Evolutionary conservation across 2,113 vertebrate genomes (phyloP), one percentile per base, ranked within the genome.

Genomic region (Xenotilapia longispinis): DNA sequence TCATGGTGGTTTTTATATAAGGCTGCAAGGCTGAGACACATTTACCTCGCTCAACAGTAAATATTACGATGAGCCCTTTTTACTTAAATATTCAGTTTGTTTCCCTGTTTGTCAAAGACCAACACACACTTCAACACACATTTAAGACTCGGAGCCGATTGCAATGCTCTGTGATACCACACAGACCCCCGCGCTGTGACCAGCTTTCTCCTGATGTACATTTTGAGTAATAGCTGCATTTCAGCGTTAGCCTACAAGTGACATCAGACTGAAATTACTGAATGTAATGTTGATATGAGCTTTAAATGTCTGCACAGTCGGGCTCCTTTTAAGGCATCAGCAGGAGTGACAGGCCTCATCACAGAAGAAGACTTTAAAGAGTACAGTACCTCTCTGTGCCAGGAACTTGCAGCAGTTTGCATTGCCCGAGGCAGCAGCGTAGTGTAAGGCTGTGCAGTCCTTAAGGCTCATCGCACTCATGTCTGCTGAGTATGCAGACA

Each of bases 331-430:
- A 13, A 55, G 8, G 47, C 8, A 33, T 40, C 10, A n/a, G 17
- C 9, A 68, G 14, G 9, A 5, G 21, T 45, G 15, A 7, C 6
- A 28, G 63, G 7, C n/a, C 36, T 42, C 65, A 42, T 70, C 36
- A 23, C 38, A 40, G 36, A 40, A 1, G n/a, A 68, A 23, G 9
- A 63, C 31, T 36, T 19, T 75, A 1, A 75, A 19, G 68, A 28
- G 14, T 73, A 26, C 7, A 15, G 5, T 96, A 99, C 99, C 98
- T 98, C 99, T 97, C 93, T 99, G 99, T 87, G 97, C 97, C 93
- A 99, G 93, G 86, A 99, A 99, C 90, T 92, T 98, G 96, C 98
- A 99, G 93, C 98, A 99, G 47, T 96, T 96, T 28, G 96, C 86
- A 86, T 96, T 96, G 33, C 98, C 99, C 4, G 96, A 96, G 42